Conservation (phyloP, 2,888 invertebrate genomes). For the Cantharis lateralis region DNA sequence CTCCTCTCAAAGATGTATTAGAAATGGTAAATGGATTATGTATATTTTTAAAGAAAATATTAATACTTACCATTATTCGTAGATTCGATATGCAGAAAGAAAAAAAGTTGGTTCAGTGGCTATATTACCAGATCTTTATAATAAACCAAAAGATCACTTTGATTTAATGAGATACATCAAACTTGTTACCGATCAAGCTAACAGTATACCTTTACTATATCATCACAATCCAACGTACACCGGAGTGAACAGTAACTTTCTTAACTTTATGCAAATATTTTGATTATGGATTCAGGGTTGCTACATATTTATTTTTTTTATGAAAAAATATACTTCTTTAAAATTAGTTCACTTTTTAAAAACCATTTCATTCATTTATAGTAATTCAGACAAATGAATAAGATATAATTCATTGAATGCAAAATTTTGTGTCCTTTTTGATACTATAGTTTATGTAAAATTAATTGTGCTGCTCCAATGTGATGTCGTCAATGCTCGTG, state of each 20-base stretch:
- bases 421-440: too few species aligned
- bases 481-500: too few species aligned
- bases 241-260: conserved; percentile 65
- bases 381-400: too few species aligned
- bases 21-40: conserved; percentile 40
- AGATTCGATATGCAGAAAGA: conserved; percentile 69
- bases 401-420: too few species aligned
- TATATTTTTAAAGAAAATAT: background rate
- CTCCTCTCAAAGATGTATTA: conserved; percentile 42
- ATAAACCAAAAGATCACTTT: conserved; percentile 64
- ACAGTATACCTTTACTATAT: conserved; percentile 73
- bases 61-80: conserved; percentile 20
- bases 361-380: too few species aligned
- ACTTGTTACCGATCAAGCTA: conserved; percentile 69
- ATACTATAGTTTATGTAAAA: too few species aligned
- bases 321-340: too few species aligned
- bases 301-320: too few species aligned
- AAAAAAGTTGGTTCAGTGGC: conserved; percentile 68
- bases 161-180: conserved; percentile 69
- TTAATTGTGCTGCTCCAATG: too few species aligned
- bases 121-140: conserved; percentile 75
- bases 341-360: too few species aligned
- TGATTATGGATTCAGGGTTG: too few species aligned
- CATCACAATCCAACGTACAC: conserved; percentile 77
- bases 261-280: background rate